Evolutionary conservation across 2,113 vertebrate species (phyloP), one percentile per base, ranked within the genome.

Genomic region (Cricetomys ansorgei): DNA sequence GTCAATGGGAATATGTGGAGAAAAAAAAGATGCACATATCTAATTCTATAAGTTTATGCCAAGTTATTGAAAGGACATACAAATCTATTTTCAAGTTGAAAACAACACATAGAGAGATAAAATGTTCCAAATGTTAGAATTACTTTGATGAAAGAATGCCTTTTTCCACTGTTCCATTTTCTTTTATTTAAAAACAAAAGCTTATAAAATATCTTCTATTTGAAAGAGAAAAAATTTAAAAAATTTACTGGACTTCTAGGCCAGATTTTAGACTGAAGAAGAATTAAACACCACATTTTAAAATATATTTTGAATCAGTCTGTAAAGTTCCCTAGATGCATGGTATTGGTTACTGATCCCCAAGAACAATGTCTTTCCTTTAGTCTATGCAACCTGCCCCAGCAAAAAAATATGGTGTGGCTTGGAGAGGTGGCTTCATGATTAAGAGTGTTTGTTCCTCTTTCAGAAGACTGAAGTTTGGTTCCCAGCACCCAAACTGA

Each of bases 181-280:
- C 69, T 34, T 65, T 77, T 64, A 37, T n/a, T 89, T 50, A 19
- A 34, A 48, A 89, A 43, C 37, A 8, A 62, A 43, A 8, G 43
- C 48, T 48, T 62, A 76, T 48, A 25, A 37, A 45, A 45, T 62
- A 64, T 48, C 57, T 76, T 0, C 65, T 50, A 45, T 64, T 77
- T 64, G 43, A 29, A 77, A 62, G 62, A 19, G 40, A 15, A 89
- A 65, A 77, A 57, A 64, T n/a, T n/a, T n/a, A n/a, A 69, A 96
- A 95, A 92, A 94, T 4, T 45, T 89, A 94, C 50, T 96, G 37
- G 8, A 9, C 1, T 45, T 86, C 96, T 95, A 21, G 15, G 84
- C 3, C 31, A 95, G 69, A 37, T 70, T 84, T 67, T 84, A 57
- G 87, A 67, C 4, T 87, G 76, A 94, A 94, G 13, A 69, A 91